phyloP scores from a whole-genome alignment of 2,113 vertebrate genomes.

The Fregetta grallaria region DNA sequence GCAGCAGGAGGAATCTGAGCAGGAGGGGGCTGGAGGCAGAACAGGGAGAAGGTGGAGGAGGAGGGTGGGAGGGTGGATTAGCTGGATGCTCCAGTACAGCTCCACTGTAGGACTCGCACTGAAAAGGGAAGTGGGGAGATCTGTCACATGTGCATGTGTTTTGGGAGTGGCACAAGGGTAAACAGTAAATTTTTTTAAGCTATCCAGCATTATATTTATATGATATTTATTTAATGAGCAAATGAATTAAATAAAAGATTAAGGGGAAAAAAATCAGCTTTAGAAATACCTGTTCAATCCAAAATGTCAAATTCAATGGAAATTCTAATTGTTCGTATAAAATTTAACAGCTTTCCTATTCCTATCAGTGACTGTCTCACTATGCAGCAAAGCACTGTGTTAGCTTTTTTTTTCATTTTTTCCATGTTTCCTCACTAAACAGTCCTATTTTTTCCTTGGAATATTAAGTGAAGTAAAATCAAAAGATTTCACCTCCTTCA shows the following conservation, averaged over 20 bases:
- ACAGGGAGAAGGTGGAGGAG: not conserved
- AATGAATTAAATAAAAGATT: not conserved
- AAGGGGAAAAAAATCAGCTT: fast-evolving
- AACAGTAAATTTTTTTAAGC: not conserved
- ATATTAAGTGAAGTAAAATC: not conserved
- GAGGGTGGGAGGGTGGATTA: not conserved
- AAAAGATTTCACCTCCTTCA: not conserved
- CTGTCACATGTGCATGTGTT: not conserved
- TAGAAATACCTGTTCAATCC: not conserved
- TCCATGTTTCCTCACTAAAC: not conserved
- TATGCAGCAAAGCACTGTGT: not conserved
- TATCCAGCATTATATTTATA: not conserved
- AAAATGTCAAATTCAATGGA: not conserved
- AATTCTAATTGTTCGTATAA: not conserved
- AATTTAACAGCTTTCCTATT: not conserved
- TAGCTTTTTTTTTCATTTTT: not conserved
- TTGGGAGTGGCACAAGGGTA: not conserved
- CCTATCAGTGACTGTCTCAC: not conserved
- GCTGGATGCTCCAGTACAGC: not conserved
- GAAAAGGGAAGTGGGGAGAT: not conserved
- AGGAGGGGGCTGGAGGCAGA: not conserved
- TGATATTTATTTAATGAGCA: not conserved
- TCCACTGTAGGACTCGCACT: fast-evolving
- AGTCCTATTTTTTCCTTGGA: not conserved
- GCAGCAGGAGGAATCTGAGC: not conserved